phyloP scores from a whole-genome alignment of 2,113 vertebrate species.

The Thymallus thymallus region DNA sequence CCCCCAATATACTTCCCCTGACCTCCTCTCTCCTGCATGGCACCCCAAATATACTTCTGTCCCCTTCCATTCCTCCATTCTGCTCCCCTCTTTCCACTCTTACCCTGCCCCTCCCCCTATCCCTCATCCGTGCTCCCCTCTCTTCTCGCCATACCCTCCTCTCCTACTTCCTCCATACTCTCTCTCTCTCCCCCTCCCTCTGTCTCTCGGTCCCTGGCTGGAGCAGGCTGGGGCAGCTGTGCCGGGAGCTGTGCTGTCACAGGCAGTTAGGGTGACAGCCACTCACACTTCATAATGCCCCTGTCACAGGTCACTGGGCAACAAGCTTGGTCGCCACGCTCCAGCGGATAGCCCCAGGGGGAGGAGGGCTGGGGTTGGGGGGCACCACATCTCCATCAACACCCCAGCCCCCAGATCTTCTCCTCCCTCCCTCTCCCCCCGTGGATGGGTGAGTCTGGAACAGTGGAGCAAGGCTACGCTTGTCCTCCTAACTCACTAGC shows the following conservation, averaged over 20 bases:
- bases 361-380: too few species aligned
- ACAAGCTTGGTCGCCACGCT: constrained; percentile 94
- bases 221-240: constrained; percentile 93
- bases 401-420: constrained; percentile 15
- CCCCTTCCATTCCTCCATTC: background rate
- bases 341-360: constrained; percentile 78
- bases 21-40: constrained; percentile 19
- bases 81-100: constrained; percentile 11
- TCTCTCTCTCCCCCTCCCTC: constrained; percentile 34
- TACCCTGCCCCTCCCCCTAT: constrained; percentile 20
- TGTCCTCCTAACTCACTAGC: constrained; percentile 6
- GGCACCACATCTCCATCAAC: constrained; percentile 17
- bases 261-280: constrained; percentile 92
- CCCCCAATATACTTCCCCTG: too few species aligned
- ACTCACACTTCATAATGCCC: constrained; percentile 99
- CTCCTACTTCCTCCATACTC: background rate
- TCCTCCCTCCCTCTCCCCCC: constrained; percentile 9
- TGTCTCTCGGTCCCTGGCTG: constrained; percentile 65
- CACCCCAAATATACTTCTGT: too few species aligned
- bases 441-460: constrained; percentile 48
- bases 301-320: constrained; percentile 97
- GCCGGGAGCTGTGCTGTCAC: constrained; percentile 94
- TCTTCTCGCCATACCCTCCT: background rate
- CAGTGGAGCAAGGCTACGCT: background rate
- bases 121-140: background rate